Evolutionary conservation across 2,113 vertebrate species (phyloP), one percentile per base, ranked within the genome.

Genomic region (Panurus biarmicus): DNA sequence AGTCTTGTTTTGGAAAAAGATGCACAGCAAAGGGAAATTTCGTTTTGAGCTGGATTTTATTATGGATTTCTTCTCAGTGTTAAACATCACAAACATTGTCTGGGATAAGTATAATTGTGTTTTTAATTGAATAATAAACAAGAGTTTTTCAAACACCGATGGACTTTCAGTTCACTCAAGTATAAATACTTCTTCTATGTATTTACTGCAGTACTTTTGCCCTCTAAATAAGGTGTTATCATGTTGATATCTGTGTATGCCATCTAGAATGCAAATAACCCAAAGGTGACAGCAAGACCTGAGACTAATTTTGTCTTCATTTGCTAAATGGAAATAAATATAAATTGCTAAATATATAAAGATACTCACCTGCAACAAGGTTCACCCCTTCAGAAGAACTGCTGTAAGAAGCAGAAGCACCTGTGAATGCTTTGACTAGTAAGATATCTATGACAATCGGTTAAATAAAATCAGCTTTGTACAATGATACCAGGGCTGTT

Each of bases 311-410:
- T 65, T 72, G 66, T 79, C 89, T 87, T 19, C 24, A 67, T 9
- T 69, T 94, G 35, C 7, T 58, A 83, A 76, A 89, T 53, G 11
- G 31, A 53, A 64, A 53, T 35, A 53, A 28, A 42, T 51, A 51
- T 14, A n/a, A 77, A 77, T 74, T 93, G 26, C 8, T 51, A 78
- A 84, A 90, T 47, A 45, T 16, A 38, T 54, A 51, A 69, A 53
- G 33, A 48, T 29, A 97, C 98, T 98, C 82, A 99, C 99, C 97
- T 42, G 89, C 57, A 76, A 98, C 98, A 44, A 99, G 98, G 48
- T 86, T 96, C 47, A 98, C 50, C 0, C 80, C 87, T 96, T 99
- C 98, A 90, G 97, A 98, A 73, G 94, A 95, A 91, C 76, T 94
- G 62, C 98, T 98, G 97, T n/a, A 97, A 96, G 42, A 96, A 96